Evolutionary conservation across 2,888 invertebrate species (phyloP), one percentile per base, ranked within the genome.

Genomic region (Malthinus seriepunctatus): DNA sequence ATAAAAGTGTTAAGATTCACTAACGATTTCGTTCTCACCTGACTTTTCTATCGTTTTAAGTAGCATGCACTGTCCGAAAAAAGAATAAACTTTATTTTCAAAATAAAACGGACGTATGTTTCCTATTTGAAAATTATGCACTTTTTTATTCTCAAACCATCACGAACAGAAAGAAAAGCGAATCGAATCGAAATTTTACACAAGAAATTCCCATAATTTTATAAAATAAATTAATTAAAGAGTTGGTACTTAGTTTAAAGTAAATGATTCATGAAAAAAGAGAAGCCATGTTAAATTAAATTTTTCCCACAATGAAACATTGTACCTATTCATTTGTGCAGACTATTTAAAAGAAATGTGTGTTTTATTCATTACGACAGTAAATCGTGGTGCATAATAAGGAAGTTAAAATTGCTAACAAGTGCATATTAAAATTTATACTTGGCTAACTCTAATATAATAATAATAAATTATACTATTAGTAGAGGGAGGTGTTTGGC

Each of bases 361-460:
- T 39, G 32, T 39, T 31, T 54, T 54, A 48, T 53, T 54, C 54
- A 39, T 38, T 46, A 44, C 15, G 37, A 46, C n/a, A 32, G 48
- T 31, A 46, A 38, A 44, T 33, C 39, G 33, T 46, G 50, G 37
- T 47, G 51, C 51, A 56, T 56, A 53, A 58, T 52, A 38, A 58
- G 58, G 58, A 58, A 49, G 53, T 57, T 49, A 48, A 59, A 59
- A 59, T 59, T 54, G 54, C 54, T 23, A 50, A 38, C 56, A 15
- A 50, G 50, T 56, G 56, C 50, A 50, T 50, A 50, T 50, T 56
- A 50, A 50, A 56, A 56, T 56, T 56, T 44, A 37, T 44, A 50
- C 35, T 56, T 35, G 12, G 39, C 39, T 15, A 42, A 23, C 39
- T 15, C 14, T 42, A 23, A n/a, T 23, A 42, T 42, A 42, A 23